Base-by-base conservation (phyloP, 2,113 vertebrate species). In the Platycercus adscitus region DNA sequence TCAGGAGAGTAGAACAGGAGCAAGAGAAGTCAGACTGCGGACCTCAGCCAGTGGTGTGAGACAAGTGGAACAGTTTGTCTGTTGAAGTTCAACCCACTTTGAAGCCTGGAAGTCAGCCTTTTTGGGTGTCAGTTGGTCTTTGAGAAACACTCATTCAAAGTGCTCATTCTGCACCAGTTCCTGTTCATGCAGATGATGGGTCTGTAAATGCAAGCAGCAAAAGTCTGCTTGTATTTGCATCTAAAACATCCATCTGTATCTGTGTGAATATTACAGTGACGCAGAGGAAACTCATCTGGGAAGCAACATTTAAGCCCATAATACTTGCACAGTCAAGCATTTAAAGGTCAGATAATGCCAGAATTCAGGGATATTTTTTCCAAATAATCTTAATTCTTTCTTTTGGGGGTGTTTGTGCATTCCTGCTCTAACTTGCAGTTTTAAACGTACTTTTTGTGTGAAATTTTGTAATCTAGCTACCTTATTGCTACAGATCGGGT, bases 221-320 rank as follows among this genome's bases (percentile, higher is more conserved):
- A 69, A 92, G 39, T 28, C 80, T 92, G 89, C 89, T 65, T 60
- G 39, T 18, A 87, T 93, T 95, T 95, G 88, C 95, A 93, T 88
- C 52, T 79, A 33, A 89, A 97, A 52, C 61, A 79, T 37, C 84
- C 77, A 80, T 91, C 94, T 94, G 88, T 73, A 56, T 70, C 92
- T 46, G n/a, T 61, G 86, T 90, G 94, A 93, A 75, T 75, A 20
- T 70, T 39, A 7, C 1, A 58, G 77, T 92, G 88, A 86, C 18
- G 17, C 82, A 86, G 72, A 80, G 63, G 58, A 86, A 86, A 70
- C 79, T 80, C 79, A 93, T 49, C 86, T 7, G n/a, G 86, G 95
- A 86, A 93, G 88, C 92, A 91, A 55, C 86, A 70, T 68, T 94
- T 66, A 58, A 93, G 41, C 64, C 55, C 46, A 20, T 83, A 90